Conservation (phyloP, 2,113 vertebrate genomes). For the Nannospalax galili region DNA sequence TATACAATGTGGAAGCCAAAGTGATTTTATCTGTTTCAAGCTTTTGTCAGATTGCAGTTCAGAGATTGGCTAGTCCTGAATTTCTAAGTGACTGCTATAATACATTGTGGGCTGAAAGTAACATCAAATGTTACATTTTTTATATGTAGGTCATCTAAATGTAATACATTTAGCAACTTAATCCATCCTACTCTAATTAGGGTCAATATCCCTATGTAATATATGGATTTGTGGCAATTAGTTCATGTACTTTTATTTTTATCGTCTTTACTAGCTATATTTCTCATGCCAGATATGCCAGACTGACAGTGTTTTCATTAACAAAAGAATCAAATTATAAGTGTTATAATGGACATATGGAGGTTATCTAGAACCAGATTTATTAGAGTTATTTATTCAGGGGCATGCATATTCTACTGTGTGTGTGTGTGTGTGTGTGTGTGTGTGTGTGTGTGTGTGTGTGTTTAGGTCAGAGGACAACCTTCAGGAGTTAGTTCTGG, state of each 20-base stretch:
- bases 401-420: not conserved
- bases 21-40: constrained; percentile 43
- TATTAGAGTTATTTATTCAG: not conserved
- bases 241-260: not conserved
- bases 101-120: constrained; percentile 36
- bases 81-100: constrained; percentile 19
- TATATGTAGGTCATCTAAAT: not conserved
- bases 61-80: not conserved
- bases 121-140: not conserved
- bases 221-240: not conserved
- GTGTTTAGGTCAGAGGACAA: not conserved
- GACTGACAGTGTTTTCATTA: constrained; percentile 44
- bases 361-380: constrained; percentile 6
- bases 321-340: not conserved
- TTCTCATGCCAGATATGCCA: not conserved
- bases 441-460: not conserved
- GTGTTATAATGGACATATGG: not conserved
- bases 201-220: not conserved
- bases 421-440: not conserved
- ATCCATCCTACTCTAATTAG: not conserved
- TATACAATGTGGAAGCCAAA: constrained; percentile 35
- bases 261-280: not conserved
- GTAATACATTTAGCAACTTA: not conserved
- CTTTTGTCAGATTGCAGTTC: constrained; percentile 39
- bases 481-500: not conserved